Evolutionary conservation across 2,113 vertebrate species (phyloP), one percentile per base, ranked within the genome.

Genomic region (Chlorodrepanis virens): DNA sequence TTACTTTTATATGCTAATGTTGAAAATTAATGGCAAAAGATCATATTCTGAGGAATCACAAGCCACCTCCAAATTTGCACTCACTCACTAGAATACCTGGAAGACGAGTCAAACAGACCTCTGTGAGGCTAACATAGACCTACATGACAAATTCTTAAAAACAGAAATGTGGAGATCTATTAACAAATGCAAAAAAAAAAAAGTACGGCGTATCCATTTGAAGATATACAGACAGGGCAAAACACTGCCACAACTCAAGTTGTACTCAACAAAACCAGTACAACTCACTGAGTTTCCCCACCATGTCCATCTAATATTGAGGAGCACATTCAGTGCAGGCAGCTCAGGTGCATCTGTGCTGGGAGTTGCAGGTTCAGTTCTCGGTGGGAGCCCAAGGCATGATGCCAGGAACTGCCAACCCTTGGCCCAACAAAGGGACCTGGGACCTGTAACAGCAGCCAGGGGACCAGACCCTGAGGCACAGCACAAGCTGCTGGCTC

Each of bases 21-120:
- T 74, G 8, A 71, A 81, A 57, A 53, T 15, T 5, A 78, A 88
- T 31, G 11, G 4, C 4, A 5, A 80, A 79, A 72, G 3, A 27
- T 42, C 14, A 9, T 24, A 22, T 15, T n/a, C 16, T 57, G 14
- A 10, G 53, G 33, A 67, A 82, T 52, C 35, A 63, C 11, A 37
- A 15, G 10, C 14, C 27, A 60, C 6, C 4, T 86, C 37, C 45
- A 27, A 44, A 60, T 23, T 33, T 27, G 52, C 25, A 10, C 22
- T 54, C 6, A 8, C 11, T 21, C 0, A 0, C 3, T 49, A 33
- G 23, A 57, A n/a, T 19, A 50, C 3, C 23, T 25, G 14, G 17
- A 71, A 75, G 6, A 61, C 5, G 2, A 19, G 1, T 6, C 15
- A 77, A 10, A 39, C 21, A 83, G 21, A 60, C 9, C 14, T 53